Evolutionary conservation across 2,888 invertebrate species (phyloP).

Genomic region (Lutraria lutraria): DNA sequence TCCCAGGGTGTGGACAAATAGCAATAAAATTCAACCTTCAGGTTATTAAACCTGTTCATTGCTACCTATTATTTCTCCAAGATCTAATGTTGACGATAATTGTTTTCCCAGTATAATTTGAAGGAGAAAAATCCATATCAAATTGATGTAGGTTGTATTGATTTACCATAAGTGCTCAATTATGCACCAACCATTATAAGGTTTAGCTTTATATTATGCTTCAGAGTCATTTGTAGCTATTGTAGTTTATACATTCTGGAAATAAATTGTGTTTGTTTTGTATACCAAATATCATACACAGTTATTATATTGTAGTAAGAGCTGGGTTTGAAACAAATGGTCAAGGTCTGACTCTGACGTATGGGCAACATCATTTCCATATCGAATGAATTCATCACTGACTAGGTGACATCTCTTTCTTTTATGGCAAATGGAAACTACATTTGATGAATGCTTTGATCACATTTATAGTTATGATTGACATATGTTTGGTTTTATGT

Average conservation of each 20-base stretch:
- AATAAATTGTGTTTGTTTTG: no score
- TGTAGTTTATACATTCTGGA: not conserved
- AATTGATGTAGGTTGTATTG: conserved; percentile 24
- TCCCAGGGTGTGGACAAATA: not conserved
- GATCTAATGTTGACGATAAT: conserved; percentile 16
- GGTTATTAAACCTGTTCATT: conserved; percentile 9
- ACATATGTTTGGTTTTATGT: no score
- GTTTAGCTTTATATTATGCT: not conserved
- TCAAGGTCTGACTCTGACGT: no score
- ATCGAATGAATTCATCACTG: no score
- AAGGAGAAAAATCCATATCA: conserved; percentile 20
- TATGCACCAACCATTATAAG: conserved; percentile 6
- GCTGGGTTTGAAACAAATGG: no score
- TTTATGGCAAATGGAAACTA: no score
- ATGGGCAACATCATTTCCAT: no score
- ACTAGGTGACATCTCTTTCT: no score
- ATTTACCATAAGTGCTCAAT: conserved; percentile 25
- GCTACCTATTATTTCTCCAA: not conserved
- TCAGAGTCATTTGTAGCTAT: not conserved
- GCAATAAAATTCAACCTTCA: not conserved
- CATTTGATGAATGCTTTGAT: no score
- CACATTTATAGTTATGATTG: no score
- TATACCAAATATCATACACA: no score
- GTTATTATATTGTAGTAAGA: no score
- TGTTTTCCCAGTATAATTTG: conserved; percentile 1